phyloP scores from a whole-genome alignment of 1,140 invertebrate genomes.

The Delia radicum region DNA sequence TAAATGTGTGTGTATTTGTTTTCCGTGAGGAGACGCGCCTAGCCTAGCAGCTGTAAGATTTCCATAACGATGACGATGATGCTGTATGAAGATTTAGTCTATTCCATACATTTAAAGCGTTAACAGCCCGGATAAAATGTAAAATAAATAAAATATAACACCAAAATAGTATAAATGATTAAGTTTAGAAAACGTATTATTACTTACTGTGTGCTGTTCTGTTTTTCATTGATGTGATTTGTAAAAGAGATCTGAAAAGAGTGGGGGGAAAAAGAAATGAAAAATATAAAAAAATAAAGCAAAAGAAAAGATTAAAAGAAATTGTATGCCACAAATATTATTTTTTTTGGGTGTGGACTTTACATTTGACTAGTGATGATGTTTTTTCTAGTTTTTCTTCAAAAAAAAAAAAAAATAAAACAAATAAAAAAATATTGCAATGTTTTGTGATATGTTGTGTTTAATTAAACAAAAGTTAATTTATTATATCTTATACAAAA shows the following conservation, averaged over 20 bases:
- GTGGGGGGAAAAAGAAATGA: not conserved
- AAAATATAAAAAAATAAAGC: not conserved
- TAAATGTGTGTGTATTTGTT: not conserved
- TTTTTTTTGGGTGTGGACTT: constrained; percentile 22
- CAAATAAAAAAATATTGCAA: not conserved
- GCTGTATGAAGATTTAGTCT: constrained; percentile 1
- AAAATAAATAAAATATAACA: no score
- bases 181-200: not conserved
- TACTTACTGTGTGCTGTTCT: no score
- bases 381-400: not conserved
- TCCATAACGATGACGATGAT: not conserved
- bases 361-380: not conserved
- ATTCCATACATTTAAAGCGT: constrained; percentile 12
- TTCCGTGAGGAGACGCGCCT: constrained; percentile 8
- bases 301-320: not conserved
- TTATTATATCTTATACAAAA: not conserved
- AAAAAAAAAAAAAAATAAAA: not conserved
- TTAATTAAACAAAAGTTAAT: not conserved
- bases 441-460: not conserved
- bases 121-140: not conserved
- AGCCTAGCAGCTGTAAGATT: constrained; percentile 6
- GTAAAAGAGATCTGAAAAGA: no score
- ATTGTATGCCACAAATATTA: not conserved
- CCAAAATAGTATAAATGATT: no score
- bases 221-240: no score